A percentile compares a stretch with the other conserved stretches of the same genome.
Conservation (phyloP, 2,797 vertebrate species). For the Argentina silus region DNA sequence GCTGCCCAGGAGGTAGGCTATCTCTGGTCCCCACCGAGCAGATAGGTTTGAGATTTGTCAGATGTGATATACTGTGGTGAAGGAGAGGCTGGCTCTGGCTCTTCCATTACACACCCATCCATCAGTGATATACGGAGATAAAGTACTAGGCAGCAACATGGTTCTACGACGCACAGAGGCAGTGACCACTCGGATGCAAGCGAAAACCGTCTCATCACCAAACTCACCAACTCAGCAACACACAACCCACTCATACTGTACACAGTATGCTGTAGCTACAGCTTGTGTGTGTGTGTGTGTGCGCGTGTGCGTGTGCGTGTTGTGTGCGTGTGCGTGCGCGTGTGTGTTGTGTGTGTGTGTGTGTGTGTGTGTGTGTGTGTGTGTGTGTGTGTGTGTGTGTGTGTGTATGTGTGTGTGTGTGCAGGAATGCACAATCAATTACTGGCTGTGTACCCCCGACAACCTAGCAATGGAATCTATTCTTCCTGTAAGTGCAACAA, state of each 20-base stretch:
- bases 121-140: conserved; percentile 64
- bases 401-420: conserved; percentile 6
- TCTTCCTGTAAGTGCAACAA: background rate
- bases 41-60: conserved; percentile 75
- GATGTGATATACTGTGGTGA: conserved; percentile 62
- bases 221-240: conserved; percentile 41
- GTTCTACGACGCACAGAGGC: conserved; percentile 56
- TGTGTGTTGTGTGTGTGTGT: conserved; percentile 36
- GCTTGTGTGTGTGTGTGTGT: conserved; percentile 53
- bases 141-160: conserved; percentile 63
- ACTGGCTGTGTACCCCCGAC: background rate
- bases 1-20: conserved; percentile 44
- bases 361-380: background rate
- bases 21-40: conserved; percentile 64
- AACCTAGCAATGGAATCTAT: background rate
- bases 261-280: conserved; percentile 48
- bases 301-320: background rate
- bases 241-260: conserved; percentile 43
- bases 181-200: conserved; percentile 69
- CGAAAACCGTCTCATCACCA: conserved; percentile 59
- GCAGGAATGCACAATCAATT: conserved; percentile 38
- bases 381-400: conserved; percentile 51
- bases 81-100: conserved; percentile 53
- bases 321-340: no score
- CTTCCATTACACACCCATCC: conserved; percentile 57